Evolutionary conservation across 2,797 vertebrate species (phyloP).

Genomic region (Poecilia wingei): DNA sequence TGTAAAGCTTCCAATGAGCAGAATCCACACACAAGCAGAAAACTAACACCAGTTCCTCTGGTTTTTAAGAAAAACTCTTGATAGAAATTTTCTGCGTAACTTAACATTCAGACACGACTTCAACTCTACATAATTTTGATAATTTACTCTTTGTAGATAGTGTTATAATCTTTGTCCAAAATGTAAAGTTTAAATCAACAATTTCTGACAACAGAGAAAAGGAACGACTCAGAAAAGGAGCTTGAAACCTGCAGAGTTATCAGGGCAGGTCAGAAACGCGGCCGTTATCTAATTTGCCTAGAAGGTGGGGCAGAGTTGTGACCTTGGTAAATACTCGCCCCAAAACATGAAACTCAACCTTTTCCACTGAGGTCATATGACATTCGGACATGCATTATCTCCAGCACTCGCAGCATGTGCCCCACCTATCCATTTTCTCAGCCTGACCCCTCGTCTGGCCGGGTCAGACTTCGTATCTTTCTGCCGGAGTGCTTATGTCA

Average conservation of each 20-base stretch:
- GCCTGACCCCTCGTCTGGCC: constrained; percentile 42
- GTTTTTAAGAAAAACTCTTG: no score
- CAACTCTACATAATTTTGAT: neutral
- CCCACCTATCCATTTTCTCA: constrained; percentile 39
- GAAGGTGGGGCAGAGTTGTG: constrained; percentile 36
- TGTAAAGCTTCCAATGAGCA: neutral
- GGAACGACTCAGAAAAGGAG: neutral
- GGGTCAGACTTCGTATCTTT: constrained; percentile 30
- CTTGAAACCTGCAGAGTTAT: neutral
- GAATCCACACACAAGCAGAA: neutral
- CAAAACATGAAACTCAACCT: constrained; percentile 64
- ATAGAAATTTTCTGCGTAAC: neutral
- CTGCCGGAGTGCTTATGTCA: constrained; percentile 34
- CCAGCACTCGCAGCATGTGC: constrained; percentile 25
- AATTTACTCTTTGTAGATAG: neutral
- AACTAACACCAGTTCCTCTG: neutral
- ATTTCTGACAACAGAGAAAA: neutral
- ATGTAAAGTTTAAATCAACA: neutral
- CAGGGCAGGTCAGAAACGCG: neutral
- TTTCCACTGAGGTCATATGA: constrained; percentile 52
- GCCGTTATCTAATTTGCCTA: constrained; percentile 30
- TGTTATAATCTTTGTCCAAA: neutral
- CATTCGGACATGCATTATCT: constrained; percentile 41
- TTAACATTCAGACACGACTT: neutral
- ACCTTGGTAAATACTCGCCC: constrained; percentile 46